Percentiles rank a stretch among this genome's conserved stretches.
These are phyloP conservation scores for Idris sp. DNA, from an alignment of 1,140 invertebrate species.

Conservation along the genomic window DNA sequence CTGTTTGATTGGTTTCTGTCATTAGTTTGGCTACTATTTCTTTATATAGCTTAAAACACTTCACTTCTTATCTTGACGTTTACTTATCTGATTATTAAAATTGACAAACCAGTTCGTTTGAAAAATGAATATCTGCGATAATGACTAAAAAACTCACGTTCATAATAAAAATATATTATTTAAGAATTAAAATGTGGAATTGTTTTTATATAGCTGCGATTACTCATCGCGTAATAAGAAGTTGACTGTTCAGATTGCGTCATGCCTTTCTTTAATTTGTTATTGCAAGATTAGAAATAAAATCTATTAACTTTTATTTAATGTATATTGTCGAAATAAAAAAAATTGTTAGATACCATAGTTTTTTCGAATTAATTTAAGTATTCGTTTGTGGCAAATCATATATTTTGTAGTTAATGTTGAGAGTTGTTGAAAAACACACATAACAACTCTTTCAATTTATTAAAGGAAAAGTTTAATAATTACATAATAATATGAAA, in stretches of 20 bases:
- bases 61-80: slow-evolving; percentile 4
- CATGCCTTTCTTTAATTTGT: not conserved
- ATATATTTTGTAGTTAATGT: too few relatives aligned
- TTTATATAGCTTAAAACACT: slow-evolving; percentile 20
- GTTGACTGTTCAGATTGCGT: not conserved
- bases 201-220: not conserved
- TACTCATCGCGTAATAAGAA: slow-evolving; percentile 17
- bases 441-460: too few relatives aligned
- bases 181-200: slow-evolving; percentile 8
- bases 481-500: too few relatives aligned
- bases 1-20: too few relatives aligned
- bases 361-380: too few relatives aligned
- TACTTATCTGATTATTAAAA: slow-evolving; percentile 19
- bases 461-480: too few relatives aligned
- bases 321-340: too few relatives aligned
- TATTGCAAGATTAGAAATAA: too few relatives aligned
- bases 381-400: too few relatives aligned
- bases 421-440: too few relatives aligned
- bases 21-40: not conserved
- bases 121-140: slow-evolving; percentile 20
- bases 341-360: too few relatives aligned
- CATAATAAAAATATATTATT: not conserved
- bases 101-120: not conserved
- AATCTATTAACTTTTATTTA: too few relatives aligned
- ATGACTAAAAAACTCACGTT: slow-evolving; percentile 2